These are phyloP conservation scores for Orthosia gothica DNA, from an alignment of 2,888 invertebrate genomes.

Conservation along the genomic window DNA sequence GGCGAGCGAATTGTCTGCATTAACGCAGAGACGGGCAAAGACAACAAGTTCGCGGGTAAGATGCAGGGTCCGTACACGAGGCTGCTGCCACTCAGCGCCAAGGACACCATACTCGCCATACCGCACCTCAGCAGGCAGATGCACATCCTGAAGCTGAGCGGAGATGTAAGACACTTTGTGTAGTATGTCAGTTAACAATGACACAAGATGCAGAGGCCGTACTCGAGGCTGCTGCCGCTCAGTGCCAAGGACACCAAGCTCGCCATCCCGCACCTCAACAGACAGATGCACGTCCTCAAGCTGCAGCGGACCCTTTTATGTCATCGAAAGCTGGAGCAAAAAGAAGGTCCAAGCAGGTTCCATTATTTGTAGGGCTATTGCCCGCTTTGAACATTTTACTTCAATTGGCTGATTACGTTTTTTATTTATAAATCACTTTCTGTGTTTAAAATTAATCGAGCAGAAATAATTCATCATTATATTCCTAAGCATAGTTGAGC, in stretches of 20 bases:
- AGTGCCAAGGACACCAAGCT: constrained; percentile 76
- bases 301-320: constrained; percentile 63
- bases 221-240: constrained; percentile 80
- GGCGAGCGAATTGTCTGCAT: constrained; percentile 87
- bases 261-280: constrained; percentile 82
- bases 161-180: constrained; percentile 76
- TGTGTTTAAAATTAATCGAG: not conserved
- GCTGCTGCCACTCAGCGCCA: constrained; percentile 77
- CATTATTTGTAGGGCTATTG: not conserved
- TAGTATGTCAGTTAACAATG: no score
- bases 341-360: not conserved
- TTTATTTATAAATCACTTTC: no score
- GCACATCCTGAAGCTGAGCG: constrained; percentile 81
- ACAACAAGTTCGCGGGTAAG: constrained; percentile 88
- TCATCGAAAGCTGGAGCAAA: not conserved
- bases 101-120: constrained; percentile 80
- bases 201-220: constrained; percentile 86
- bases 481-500: not conserved
- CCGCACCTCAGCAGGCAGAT: constrained; percentile 80
- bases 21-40: constrained; percentile 84
- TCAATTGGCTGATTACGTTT: no score
- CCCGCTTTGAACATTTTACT: not conserved
- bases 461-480: not conserved
- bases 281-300: constrained; percentile 80
- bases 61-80: constrained; percentile 86